phyloP scores from a whole-genome alignment of 2,888 invertebrate genomes.

The Phorcus lineatus region DNA sequence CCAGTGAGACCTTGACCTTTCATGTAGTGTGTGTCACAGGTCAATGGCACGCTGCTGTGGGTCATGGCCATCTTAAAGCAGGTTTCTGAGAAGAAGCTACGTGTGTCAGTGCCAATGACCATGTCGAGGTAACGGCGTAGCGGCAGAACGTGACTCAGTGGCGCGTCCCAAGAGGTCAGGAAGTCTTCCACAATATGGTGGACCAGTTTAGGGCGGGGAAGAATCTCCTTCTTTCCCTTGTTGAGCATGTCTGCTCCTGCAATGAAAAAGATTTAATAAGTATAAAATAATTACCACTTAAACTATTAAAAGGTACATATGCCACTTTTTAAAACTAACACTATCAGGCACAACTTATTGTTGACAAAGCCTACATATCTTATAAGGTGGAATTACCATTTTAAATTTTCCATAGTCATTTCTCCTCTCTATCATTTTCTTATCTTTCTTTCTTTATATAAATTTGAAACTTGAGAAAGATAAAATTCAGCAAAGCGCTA shows the following conservation, averaged over 20 bases:
- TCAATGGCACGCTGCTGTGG: constrained; percentile 52
- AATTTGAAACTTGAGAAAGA: no score
- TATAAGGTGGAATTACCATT: no score
- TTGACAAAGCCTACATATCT: no score
- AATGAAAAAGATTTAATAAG: constrained; percentile 24
- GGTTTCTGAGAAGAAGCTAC: constrained; percentile 66
- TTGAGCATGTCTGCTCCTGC: constrained; percentile 61
- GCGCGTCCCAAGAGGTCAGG: constrained; percentile 75
- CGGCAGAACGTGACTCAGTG: constrained; percentile 73
- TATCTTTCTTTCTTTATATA: no score
- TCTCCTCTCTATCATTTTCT: no score
- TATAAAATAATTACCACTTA: no score
- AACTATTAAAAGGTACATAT: no score
- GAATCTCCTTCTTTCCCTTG: constrained; percentile 45
- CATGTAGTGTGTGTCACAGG: constrained; percentile 61
- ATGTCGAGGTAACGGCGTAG: constrained; percentile 71
- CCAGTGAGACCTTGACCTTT: constrained; percentile 55
- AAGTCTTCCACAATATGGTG: constrained; percentile 77
- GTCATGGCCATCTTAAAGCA: constrained; percentile 72
- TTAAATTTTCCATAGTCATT: no score
- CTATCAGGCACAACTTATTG: no score
- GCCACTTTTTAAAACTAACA: no score
- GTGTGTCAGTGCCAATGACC: constrained; percentile 63
- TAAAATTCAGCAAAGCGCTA: no score
- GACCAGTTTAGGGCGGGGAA: constrained; percentile 72